Conservation (phyloP, 2,888 invertebrate genomes). For the Dysmachus trigonus region DNA sequence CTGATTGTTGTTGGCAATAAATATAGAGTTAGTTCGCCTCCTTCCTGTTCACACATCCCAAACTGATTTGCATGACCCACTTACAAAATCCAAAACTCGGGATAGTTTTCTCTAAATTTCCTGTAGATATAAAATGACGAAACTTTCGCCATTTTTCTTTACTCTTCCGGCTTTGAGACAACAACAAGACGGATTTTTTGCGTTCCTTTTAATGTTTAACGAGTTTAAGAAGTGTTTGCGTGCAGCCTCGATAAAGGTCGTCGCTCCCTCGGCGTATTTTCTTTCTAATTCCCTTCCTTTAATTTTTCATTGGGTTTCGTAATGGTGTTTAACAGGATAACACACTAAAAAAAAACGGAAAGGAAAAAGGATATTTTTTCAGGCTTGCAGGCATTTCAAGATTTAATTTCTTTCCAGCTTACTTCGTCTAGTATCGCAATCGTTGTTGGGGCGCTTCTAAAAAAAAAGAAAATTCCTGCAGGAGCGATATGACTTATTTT, state of each 20-base stretch:
- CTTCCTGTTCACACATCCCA: neutral
- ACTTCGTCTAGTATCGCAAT: neutral
- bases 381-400: neutral
- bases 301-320: neutral
- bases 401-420: neutral
- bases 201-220: neutral
- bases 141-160: neutral
- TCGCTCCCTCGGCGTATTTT: neutral
- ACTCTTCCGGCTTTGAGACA: neutral
- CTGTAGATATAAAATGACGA: neutral
- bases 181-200: neutral
- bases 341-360: neutral
- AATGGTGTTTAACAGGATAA: neutral
- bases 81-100: neutral
- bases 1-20: conserved; percentile 8
- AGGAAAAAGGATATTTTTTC: neutral
- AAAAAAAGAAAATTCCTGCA: neutral
- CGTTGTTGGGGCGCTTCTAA: neutral
- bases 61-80: conserved; percentile 39
- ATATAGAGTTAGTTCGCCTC: neutral
- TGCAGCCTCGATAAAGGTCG: neutral
- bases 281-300: conserved; percentile 15
- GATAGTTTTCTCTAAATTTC: neutral
- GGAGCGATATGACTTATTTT: conserved; percentile 10
- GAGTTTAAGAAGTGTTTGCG: conserved; percentile 15